These are phyloP conservation scores for Bombus impatiens DNA, from an alignment of 1,140 invertebrate species.

Conservation along the genomic window DNA sequence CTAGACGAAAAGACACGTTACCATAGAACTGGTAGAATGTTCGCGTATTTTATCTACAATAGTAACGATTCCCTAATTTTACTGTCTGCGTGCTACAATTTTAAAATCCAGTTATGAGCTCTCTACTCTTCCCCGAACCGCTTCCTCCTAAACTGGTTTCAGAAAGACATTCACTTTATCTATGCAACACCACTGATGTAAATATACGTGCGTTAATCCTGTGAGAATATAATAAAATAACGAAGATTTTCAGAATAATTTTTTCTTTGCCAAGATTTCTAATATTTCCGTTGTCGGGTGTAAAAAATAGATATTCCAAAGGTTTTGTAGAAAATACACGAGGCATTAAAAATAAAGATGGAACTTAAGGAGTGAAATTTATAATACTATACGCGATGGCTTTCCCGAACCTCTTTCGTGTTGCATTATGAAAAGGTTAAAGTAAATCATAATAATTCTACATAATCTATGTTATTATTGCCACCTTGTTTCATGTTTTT, in stretches of 20 bases:
- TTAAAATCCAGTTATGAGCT: background rate
- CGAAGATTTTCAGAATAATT: background rate
- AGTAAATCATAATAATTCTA: background rate
- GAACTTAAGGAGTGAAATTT: background rate
- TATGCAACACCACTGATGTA: background rate
- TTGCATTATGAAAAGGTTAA: background rate
- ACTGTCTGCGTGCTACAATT: background rate
- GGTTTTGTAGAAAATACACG: no score
- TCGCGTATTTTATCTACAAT: constrained; percentile 20
- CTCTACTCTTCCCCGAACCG: background rate
- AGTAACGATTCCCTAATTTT: background rate
- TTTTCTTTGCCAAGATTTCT: background rate
- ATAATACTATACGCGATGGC: background rate
- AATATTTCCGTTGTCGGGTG: no score
- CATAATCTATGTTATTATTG: background rate
- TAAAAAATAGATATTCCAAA: no score
- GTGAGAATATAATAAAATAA: background rate
- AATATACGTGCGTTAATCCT: no score
- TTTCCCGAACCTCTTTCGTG: background rate
- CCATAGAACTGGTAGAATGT: constrained; percentile 41
- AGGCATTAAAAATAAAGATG: background rate
- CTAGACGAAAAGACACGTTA: constrained; percentile 56
- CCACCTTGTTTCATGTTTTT: background rate
- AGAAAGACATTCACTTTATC: background rate
- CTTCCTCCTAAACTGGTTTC: background rate